Base-by-base conservation (phyloP, 2,113 vertebrate genomes). In the Butorides virescens region DNA sequence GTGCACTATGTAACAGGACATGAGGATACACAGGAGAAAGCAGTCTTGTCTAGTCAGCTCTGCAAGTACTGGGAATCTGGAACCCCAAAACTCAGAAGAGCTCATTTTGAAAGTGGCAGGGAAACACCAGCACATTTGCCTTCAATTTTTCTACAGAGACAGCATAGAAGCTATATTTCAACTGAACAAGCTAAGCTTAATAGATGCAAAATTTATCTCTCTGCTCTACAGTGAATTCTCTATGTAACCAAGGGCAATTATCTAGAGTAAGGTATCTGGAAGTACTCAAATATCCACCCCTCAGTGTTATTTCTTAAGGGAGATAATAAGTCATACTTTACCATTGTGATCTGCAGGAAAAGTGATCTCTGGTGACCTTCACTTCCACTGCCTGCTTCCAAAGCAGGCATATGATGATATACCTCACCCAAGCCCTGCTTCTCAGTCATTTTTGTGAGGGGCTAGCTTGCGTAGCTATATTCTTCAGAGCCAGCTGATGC, bases 341-440 rank as follows among this genome's bases (percentile, higher is more conserved):
- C 74, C 42, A 13, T 4, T n/a, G 6, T 2, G 3, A 76, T 17
- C 44, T 4, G 5, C 1, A 65, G 23, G n/a, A 79, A 39, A 80
- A 74, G 22, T 1, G 1, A 52, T 36, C 30, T 25, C 56, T 52
- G 11, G 9, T 37, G 5, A 93, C 25, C 19, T 49, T n/a, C 42
- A 44, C 42, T 44, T 44, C 42, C 42, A 44, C 42, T 15, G 15
- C 42, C 42, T 26, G 1, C 34, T 72, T 67, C 67, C 5, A 62
- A 88, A 83, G 15, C 5, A 34, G 3, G 2, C 2, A 11, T 15
- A 6, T 4, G 0, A 2, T 7, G 4, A 26, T 5, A 13, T 2
- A 42, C 4, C 13, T n/a, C 34, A 78, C 23, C 11, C 19, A 34
- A 68, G 2, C 9, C 4, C n/a, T 39, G 8, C 17, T 75, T 56